Conservation (phyloP, 2,113 vertebrate genomes). For the Macaca fascicularis region T2T-MFA8v1.1 NC_088385.1:56204501-56205000, state of each 20-base stretch:
- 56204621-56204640: not conserved
- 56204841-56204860: constrained; percentile 27
- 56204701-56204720: not conserved
- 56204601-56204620: not conserved
- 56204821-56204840: not conserved
- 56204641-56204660: not conserved
- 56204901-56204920: not conserved
- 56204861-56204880: not conserved
- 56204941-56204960: not conserved
- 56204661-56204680: not conserved
- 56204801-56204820: not conserved
- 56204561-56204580: not conserved
- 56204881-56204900: not conserved
- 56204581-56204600: constrained; percentile 23
- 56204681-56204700: not conserved
- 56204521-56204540: not conserved
- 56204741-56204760: not conserved
- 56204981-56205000: not conserved
- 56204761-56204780: not conserved
- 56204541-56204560: not conserved
- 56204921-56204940: not conserved
- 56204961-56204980: not conserved
- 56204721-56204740: not conserved
- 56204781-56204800: not conserved
- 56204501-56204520: not conserved